phyloP scores from a whole-genome alignment of 2,888 invertebrate species.

The Pimpla rufipes region DNA sequence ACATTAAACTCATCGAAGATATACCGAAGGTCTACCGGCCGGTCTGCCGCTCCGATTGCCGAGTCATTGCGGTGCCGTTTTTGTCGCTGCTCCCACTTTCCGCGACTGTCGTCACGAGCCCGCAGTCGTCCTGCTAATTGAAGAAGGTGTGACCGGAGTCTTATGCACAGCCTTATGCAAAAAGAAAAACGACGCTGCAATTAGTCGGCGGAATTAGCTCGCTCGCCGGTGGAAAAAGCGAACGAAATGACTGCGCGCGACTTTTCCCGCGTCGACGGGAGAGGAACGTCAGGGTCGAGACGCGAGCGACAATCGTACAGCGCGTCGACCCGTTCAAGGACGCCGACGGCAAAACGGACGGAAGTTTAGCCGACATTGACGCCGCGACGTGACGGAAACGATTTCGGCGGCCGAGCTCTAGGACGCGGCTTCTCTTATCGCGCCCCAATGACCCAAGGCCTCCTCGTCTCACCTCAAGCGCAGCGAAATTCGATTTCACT shows the following conservation, averaged over 20 bases:
- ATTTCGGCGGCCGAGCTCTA: constrained; percentile 1
- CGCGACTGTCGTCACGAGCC: neutral
- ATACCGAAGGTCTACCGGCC: constrained; percentile 35
- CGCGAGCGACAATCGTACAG: constrained; percentile 41
- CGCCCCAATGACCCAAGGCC: constrained; percentile 22
- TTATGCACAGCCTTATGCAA: neutral
- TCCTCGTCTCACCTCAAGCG: constrained; percentile 43
- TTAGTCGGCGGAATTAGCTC: constrained; percentile 18
- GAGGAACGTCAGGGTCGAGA: constrained; percentile 42
- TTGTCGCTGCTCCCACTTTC: constrained; percentile 15
- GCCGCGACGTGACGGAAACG: constrained; percentile 40
- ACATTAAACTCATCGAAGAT: constrained; percentile 31
- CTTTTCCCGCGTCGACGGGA: constrained; percentile 18
- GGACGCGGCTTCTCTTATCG: constrained; percentile 24
- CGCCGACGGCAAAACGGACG: constrained; percentile 12
- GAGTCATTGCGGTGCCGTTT: constrained; percentile 28
- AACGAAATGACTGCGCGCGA: constrained; percentile 21
- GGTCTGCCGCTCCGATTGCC: constrained; percentile 21
- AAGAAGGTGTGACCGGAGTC: constrained; percentile 31
- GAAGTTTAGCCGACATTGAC: constrained; percentile 49
- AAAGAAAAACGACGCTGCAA: constrained; percentile 12
- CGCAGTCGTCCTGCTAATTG: neutral
- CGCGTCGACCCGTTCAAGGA: constrained; percentile 57
- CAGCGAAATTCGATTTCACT: constrained; percentile 48
- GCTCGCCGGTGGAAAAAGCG: neutral